A percentile compares a stretch with the other conserved stretches of the same genome.
Evolutionary conservation across 2,113 vertebrate species (phyloP).

Genomic region (Leucopternis melanops): DNA sequence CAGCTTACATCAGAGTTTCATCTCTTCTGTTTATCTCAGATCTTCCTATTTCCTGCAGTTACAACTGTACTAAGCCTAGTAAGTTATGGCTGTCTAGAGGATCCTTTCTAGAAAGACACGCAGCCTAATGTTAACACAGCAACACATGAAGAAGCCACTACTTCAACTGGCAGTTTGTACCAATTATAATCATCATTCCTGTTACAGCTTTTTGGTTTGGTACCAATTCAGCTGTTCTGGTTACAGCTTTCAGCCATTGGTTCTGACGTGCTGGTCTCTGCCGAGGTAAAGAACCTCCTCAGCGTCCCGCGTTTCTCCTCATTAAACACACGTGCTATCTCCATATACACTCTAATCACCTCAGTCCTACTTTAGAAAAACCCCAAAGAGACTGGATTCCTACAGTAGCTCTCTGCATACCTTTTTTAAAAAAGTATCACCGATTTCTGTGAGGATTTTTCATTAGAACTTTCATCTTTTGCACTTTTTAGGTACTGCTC

Average conservation of each 20-base stretch:
- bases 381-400: neutral
- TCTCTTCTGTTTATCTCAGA: neutral
- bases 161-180: neutral
- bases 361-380: neutral
- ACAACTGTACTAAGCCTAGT: neutral
- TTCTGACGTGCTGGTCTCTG: neutral
- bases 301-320: neutral
- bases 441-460: neutral
- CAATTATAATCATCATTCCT: neutral
- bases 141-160: neutral
- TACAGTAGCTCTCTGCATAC: neutral
- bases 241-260: neutral
- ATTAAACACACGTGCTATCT: neutral
- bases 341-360: neutral
- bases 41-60: neutral
- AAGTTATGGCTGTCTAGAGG: neutral
- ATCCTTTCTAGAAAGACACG: neutral
- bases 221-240: neutral
- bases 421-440: neutral
- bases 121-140: neutral
- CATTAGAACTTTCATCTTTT: neutral
- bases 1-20: neutral
- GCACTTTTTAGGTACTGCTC: neutral
- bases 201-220: neutral
- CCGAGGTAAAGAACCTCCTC: neutral